phyloP scores from a whole-genome alignment of 2,888 invertebrate genomes.

The Chydorus sphaericus region DNA sequence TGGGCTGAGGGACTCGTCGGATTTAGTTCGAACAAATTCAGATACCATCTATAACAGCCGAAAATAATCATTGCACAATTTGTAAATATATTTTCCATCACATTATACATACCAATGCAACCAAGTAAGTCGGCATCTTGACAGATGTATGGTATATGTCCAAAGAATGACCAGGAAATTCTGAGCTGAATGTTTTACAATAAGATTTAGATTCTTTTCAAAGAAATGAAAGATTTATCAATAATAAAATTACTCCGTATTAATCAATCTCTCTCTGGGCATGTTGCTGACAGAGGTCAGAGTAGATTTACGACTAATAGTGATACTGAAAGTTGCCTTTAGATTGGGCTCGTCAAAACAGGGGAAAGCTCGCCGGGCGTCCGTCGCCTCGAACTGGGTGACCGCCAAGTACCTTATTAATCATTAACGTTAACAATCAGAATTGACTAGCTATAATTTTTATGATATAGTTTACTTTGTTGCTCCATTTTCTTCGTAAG shows the following conservation, averaged over 20 bases:
- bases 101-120: too few species aligned
- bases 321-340: slow-evolving; percentile 25
- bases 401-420: slow-evolving; percentile 25
- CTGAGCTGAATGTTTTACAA: background rate
- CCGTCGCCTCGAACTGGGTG: slow-evolving; percentile 26
- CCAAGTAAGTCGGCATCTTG: slow-evolving; percentile 40
- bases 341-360: slow-evolving; percentile 28
- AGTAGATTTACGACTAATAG: slow-evolving; percentile 22
- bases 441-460: background rate
- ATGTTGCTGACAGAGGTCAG: slow-evolving; percentile 23
- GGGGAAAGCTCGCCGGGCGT: slow-evolving; percentile 25
- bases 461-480: slow-evolving; percentile 41
- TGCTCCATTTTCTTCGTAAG: slow-evolving; percentile 47
- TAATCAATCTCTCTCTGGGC: slow-evolving; percentile 13
- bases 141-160: slow-evolving; percentile 15
- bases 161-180: background rate
- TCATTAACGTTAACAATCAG: background rate
- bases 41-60: too few species aligned
- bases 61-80: too few species aligned
- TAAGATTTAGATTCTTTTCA: too few species aligned
- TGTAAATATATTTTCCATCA: too few species aligned
- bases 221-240: too few species aligned
- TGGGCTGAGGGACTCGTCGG: background rate
- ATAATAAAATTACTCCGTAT: too few species aligned
- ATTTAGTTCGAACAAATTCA: background rate